These are phyloP conservation scores for Colistium nudipinnis DNA, from an alignment of 2,113 vertebrate species.

Conservation along the genomic window DNA sequence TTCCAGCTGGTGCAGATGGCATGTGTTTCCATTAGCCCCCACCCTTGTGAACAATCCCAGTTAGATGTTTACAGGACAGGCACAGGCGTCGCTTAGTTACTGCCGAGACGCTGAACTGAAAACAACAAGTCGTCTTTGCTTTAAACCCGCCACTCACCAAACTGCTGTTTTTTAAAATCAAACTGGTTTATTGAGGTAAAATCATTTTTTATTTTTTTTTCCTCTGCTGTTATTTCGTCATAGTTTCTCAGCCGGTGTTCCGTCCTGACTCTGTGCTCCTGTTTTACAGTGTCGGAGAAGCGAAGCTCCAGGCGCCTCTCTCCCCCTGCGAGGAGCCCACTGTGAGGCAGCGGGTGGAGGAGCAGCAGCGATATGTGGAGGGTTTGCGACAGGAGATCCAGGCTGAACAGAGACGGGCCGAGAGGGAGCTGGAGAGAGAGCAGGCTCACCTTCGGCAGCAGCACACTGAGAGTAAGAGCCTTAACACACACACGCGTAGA, in stretches of 20 bases:
- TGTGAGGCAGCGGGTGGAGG: slow-evolving; percentile 74
- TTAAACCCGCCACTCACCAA: slow-evolving; percentile 12
- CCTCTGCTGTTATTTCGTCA: neutral
- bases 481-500: neutral
- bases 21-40: slow-evolving; percentile 42
- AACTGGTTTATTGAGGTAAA: slow-evolving; percentile 9
- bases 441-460: slow-evolving; percentile 83
- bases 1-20: slow-evolving; percentile 3
- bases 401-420: slow-evolving; percentile 83
- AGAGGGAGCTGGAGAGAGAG: slow-evolving; percentile 85
- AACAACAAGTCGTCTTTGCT: slow-evolving; percentile 33
- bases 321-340: slow-evolving; percentile 62
- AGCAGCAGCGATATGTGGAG: slow-evolving; percentile 84
- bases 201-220: slow-evolving; percentile 1
- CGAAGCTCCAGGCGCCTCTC: slow-evolving; percentile 52
- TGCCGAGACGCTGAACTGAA: slow-evolving; percentile 35
- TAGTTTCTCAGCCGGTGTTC: neutral
- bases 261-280: slow-evolving; percentile 15
- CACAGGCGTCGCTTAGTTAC: slow-evolving; percentile 75
- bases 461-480: slow-evolving; percentile 85
- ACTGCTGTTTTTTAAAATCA: slow-evolving; percentile 6
- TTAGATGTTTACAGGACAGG: slow-evolving; percentile 62
- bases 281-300: slow-evolving; percentile 47
- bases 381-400: slow-evolving; percentile 86
- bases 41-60: slow-evolving; percentile 38